Conservation (phyloP, 2,797 vertebrate genomes). For the Sebastes itinus region DNA sequence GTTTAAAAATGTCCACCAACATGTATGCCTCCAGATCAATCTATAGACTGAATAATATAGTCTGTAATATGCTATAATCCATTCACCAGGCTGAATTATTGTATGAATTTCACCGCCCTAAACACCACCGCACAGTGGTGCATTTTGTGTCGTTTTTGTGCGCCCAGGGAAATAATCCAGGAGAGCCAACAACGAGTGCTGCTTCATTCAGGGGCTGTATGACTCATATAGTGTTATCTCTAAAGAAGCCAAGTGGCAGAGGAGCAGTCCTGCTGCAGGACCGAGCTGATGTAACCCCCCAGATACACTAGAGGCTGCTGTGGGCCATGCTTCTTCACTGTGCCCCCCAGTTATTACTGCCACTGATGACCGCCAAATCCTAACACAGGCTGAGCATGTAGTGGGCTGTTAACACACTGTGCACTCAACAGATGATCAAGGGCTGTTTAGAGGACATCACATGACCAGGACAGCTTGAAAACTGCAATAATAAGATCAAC, state of each 20-base stretch:
- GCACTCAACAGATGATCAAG: slow-evolving; percentile 13
- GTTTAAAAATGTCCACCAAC: slow-evolving; percentile 2
- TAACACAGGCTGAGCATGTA: neutral
- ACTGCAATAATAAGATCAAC: neutral
- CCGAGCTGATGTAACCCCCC: slow-evolving; percentile 63
- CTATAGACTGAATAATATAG: neutral
- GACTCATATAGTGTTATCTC: slow-evolving; percentile 81
- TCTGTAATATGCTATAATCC: neutral
- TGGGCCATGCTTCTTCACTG: slow-evolving; percentile 39
- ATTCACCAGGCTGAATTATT: neutral
- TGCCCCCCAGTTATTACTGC: slow-evolving; percentile 8
- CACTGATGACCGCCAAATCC: neutral
- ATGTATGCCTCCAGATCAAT: slow-evolving; percentile 13
- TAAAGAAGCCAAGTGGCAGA: slow-evolving; percentile 75
- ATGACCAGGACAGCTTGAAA: neutral
- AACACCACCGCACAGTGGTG: slow-evolving; percentile 19
- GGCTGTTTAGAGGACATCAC: neutral
- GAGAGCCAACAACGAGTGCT: slow-evolving; percentile 46
- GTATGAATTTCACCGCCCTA: neutral
- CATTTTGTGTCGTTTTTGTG: slow-evolving; percentile 47
- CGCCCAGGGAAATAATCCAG: slow-evolving; percentile 45
- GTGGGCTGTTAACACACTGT: neutral
- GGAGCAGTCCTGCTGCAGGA: slow-evolving; percentile 77
- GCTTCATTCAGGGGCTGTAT: slow-evolving; percentile 74
- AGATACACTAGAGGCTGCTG: slow-evolving; percentile 74